Conservation (phyloP, 2,888 invertebrate species). For the Trissolcus brochymenae region DNA sequence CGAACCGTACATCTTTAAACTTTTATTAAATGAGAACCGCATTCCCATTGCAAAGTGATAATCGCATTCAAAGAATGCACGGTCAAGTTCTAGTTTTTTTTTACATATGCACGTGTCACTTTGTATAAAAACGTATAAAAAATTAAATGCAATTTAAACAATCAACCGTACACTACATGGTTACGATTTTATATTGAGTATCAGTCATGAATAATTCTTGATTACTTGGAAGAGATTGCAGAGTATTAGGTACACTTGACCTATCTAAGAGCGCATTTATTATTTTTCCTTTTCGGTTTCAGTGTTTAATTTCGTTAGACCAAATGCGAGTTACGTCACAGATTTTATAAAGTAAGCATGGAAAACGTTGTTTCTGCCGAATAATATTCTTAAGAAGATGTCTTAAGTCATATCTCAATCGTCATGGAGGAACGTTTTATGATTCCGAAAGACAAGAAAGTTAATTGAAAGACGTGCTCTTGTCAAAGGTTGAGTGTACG, state of each 20-base stretch:
- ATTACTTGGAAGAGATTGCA: constrained; percentile 27
- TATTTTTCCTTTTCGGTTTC: background rate
- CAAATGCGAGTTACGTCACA: too few species aligned
- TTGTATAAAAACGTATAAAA: constrained; percentile 50
- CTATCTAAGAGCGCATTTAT: too few species aligned
- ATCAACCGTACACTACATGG: constrained; percentile 21
- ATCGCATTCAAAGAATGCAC: constrained; percentile 54
- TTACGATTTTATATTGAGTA: constrained; percentile 18
- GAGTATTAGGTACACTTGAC: constrained; percentile 17
- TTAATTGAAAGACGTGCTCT: too few species aligned
- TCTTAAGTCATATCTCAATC: too few species aligned
- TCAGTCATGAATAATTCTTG: constrained; percentile 28
- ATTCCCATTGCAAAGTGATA: constrained; percentile 15
- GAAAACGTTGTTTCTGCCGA: too few species aligned
- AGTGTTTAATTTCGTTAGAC: too few species aligned
- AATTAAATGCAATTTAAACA: constrained; percentile 44
- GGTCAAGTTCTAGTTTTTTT: constrained; percentile 54
- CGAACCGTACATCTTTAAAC: constrained; percentile 59
- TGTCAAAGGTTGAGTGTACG: background rate
- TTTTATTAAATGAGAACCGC: constrained; percentile 15
- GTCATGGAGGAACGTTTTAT: too few species aligned
- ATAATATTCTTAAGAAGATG: too few species aligned
- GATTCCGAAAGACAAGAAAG: too few species aligned
- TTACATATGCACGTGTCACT: constrained; percentile 36
- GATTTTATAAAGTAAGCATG: too few species aligned